These are phyloP conservation scores for Allygus modestus DNA, from an alignment of 2,888 invertebrate species.

Conservation along the genomic window DNA sequence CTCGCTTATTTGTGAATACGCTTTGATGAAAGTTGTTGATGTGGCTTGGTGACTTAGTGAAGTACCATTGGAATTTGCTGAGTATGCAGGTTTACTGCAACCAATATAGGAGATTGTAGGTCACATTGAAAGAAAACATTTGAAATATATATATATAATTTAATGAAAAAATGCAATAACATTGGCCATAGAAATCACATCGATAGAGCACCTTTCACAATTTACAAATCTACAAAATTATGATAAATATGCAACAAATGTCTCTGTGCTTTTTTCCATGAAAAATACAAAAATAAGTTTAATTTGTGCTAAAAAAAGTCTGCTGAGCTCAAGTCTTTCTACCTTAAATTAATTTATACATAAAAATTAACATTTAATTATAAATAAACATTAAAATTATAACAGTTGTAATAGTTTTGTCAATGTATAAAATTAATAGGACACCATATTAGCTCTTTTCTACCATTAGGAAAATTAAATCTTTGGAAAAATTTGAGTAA, in stretches of 20 bases:
- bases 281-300: conserved; percentile 1
- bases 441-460: not conserved
- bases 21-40: too few relatives aligned
- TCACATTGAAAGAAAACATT: not conserved
- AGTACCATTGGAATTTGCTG: too few relatives aligned
- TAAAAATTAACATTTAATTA: not conserved
- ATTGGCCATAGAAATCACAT: conserved; percentile 58
- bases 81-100: too few relatives aligned
- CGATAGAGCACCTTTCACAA: conserved; percentile 52
- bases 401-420: not conserved
- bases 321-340: not conserved
- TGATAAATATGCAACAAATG: not conserved
- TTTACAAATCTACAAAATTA: conserved; percentile 43
- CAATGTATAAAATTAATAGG: conserved; percentile 10
- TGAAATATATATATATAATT: conserved; percentile 34
- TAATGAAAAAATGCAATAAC: conserved; percentile 49
- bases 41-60: too few relatives aligned
- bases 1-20: too few relatives aligned
- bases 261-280: not conserved
- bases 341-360: not conserved
- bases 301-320: conserved; percentile 14
- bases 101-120: too few relatives aligned
- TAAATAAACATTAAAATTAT: not conserved
- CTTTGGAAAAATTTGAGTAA: not conserved
- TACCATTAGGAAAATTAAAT: conserved; percentile 8